Conservation (phyloP, 2,888 invertebrate genomes). For the Acleris laterana region DNA sequence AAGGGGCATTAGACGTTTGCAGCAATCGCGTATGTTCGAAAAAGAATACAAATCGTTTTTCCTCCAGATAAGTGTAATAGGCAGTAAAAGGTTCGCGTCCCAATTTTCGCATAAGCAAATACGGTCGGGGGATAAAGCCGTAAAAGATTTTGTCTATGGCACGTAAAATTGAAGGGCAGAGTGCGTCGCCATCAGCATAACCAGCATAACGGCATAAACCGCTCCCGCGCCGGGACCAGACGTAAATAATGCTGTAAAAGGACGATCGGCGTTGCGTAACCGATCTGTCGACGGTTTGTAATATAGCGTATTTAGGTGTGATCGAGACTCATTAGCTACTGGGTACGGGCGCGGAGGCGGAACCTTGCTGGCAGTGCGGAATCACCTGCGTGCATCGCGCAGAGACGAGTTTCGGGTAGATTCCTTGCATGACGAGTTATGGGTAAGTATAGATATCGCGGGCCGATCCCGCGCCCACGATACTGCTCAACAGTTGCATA, state of each 20-base stretch:
- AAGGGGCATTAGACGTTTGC: not conserved
- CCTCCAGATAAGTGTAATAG: not conserved
- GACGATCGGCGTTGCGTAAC: conserved; percentile 11
- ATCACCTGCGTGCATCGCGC: too few species aligned
- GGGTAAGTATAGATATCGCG: too few species aligned
- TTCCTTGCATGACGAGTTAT: too few species aligned
- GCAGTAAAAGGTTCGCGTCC: conserved; percentile 15
- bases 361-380: too few species aligned
- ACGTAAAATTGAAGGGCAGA: conserved; percentile 28
- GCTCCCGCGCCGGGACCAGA: conserved; percentile 12
- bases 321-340: too few species aligned
- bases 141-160: conserved; percentile 35
- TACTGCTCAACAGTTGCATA: too few species aligned
- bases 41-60: not conserved
- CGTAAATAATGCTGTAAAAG: conserved; percentile 12
- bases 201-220: conserved; percentile 4
- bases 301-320: too few species aligned
- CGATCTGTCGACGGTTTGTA: conserved; percentile 11
- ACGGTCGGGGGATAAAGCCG: conserved; percentile 31
- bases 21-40: not conserved
- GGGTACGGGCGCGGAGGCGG: too few species aligned
- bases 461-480: too few species aligned
- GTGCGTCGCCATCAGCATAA: conserved; percentile 16
- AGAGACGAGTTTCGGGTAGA: too few species aligned
- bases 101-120: conserved; percentile 15